A percentile compares a stretch with the other conserved stretches of the same genome.
Conservation (phyloP, 2,113 vertebrate genomes). For the Talpa occidentalis region DNA sequence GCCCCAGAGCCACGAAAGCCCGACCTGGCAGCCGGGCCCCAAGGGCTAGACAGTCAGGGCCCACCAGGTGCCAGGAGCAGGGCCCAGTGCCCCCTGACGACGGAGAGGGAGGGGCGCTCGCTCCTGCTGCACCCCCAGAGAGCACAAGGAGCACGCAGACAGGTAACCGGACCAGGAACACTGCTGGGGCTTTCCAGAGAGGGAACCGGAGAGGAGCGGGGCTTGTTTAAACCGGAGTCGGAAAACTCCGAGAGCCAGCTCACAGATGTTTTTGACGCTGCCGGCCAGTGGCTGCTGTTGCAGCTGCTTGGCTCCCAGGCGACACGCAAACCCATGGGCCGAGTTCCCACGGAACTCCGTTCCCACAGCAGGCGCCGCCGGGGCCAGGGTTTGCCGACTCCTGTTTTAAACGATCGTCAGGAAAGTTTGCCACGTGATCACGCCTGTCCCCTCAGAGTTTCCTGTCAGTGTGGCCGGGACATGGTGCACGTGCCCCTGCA, state of each 20-base stretch:
- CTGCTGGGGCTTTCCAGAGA: neutral
- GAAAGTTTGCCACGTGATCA: no score
- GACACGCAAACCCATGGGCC: neutral
- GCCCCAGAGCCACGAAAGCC: slow-evolving; percentile 58
- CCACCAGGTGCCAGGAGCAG: slow-evolving; percentile 21
- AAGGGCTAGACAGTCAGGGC: slow-evolving; percentile 5
- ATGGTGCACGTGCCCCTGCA: no score
- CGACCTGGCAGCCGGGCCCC: neutral
- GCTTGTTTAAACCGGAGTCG: neutral
- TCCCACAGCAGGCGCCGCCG: neutral
- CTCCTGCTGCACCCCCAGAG: neutral
- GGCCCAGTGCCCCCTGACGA: slow-evolving; percentile 19
- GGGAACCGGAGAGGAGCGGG: neutral
- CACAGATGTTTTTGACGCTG: neutral
- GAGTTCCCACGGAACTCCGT: neutral
- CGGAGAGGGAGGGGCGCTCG: slow-evolving; percentile 23
- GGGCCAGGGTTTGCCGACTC: neutral
- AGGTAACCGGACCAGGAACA: slow-evolving; percentile 76
- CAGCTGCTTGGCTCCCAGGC: neutral
- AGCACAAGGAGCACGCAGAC: slow-evolving; percentile 60
- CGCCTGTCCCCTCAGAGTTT: neutral
- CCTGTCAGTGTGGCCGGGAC: neutral
- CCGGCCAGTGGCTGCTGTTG: neutral
- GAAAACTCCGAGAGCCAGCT: neutral
- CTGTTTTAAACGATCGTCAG: neutral